These are phyloP conservation scores for Mixornis gularis DNA, from an alignment of 2,113 vertebrate species.

Conservation along the genomic window DNA sequence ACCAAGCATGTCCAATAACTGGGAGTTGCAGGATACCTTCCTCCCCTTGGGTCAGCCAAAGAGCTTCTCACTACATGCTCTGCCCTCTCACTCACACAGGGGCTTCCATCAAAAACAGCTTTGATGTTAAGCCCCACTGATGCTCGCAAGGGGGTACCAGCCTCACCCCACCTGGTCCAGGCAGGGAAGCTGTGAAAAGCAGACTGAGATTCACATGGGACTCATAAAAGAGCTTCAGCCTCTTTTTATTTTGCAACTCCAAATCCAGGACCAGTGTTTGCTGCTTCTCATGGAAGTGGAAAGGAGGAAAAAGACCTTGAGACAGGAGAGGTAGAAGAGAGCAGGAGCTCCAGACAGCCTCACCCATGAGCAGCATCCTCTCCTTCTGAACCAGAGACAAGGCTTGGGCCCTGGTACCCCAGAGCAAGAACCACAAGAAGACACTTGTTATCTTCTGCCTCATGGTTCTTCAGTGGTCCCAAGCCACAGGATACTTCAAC, in stretches of 20 bases:
- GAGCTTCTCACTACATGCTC: background rate
- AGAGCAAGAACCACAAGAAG: background rate
- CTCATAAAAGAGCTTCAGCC: background rate
- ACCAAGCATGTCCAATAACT: accelerated
- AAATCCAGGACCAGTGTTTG: background rate
- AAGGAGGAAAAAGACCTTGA: background rate
- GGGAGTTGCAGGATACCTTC: background rate
- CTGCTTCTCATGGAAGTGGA: background rate
- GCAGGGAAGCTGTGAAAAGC: background rate
- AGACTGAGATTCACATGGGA: background rate
- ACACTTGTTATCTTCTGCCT: background rate
- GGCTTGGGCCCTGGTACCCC: background rate
- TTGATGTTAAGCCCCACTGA: background rate
- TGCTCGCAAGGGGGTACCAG: background rate
- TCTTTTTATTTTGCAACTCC: background rate
- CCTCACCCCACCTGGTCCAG: background rate
- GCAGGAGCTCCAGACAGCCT: background rate
- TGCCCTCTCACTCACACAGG: background rate
- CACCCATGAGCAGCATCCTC: background rate
- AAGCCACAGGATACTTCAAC: background rate
- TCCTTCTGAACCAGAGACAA: background rate
- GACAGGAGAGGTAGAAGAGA: background rate
- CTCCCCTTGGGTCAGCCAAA: background rate
- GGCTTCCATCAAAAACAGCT: background rate
- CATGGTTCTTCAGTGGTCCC: background rate